Conservation (phyloP, 2,888 invertebrate genomes). For the Netelia melanura region DNA sequence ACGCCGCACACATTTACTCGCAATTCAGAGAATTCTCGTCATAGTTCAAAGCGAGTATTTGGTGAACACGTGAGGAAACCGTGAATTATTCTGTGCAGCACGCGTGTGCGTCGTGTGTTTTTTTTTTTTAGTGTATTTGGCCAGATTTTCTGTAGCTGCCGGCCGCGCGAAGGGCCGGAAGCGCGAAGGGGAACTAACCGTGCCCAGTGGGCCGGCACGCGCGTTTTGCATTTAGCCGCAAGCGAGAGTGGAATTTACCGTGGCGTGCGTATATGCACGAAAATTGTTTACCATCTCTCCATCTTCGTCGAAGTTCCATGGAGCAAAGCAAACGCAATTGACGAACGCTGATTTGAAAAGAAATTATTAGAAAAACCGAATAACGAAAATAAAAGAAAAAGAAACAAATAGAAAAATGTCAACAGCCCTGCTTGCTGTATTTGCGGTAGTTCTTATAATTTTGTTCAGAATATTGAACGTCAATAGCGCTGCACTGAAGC, state of each 20-base stretch:
- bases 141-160: constrained; percentile 5
- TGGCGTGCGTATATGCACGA: background rate
- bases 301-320: background rate
- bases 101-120: background rate
- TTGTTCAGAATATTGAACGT: constrained; percentile 94
- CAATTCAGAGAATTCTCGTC: background rate
- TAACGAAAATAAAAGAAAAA: background rate
- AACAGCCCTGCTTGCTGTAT: constrained; percentile 91
- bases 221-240: constrained; percentile 38
- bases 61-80: background rate
- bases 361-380: background rate
- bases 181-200: constrained; percentile 29
- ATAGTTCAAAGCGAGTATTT: background rate
- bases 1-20: constrained; percentile 17
- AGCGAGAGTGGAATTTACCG: constrained; percentile 31
- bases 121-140: constrained; percentile 35
- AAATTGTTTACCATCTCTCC: background rate
- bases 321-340: background rate
- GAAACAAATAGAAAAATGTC: constrained; percentile 87
- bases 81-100: background rate
- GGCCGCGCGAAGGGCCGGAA: background rate
- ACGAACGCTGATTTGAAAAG: background rate
- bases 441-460: constrained; percentile 93
- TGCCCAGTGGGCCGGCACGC: constrained; percentile 64
- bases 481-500: constrained; percentile 92